These are phyloP conservation scores for human DNA, from an alignment of 2,113 vertebrate genomes.

Conservation along the genomic window DNA sequence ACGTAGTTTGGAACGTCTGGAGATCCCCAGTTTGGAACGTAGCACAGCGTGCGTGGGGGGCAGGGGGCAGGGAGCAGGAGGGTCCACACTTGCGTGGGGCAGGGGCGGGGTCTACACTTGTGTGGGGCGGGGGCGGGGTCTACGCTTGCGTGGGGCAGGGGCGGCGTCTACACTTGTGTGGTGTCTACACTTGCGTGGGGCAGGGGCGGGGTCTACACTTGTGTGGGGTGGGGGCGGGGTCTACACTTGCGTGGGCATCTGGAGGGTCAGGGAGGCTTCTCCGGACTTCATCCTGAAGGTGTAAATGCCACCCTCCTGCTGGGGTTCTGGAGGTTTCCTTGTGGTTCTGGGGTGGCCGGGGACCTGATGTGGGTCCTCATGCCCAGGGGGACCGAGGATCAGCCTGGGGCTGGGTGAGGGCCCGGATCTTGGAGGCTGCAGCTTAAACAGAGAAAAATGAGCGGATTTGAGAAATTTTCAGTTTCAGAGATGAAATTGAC, in stretches of 20 bases:
- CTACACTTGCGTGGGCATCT: too few species aligned
- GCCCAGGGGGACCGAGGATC: background rate
- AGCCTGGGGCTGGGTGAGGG: background rate
- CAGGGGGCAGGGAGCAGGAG: too few species aligned
- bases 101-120: too few species aligned
- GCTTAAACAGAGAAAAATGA: background rate
- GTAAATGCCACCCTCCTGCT: background rate
- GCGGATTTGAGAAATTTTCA: background rate
- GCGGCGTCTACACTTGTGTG: too few species aligned
- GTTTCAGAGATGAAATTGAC: background rate
- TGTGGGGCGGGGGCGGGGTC: too few species aligned
- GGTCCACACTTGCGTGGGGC: too few species aligned
- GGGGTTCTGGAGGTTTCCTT: background rate
- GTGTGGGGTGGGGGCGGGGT: too few species aligned
- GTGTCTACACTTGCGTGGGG: too few species aligned
- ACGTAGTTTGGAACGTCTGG: background rate
- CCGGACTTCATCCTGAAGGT: background rate
- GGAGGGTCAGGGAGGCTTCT: background rate
- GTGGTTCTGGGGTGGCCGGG: background rate
- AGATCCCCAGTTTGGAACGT: background rate
- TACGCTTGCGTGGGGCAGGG: too few species aligned
- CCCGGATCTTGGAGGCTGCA: background rate
- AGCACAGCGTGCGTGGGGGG: rapidly evolving
- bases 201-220: too few species aligned
- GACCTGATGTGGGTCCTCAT: background rate